Base-by-base conservation (phyloP, 2,888 invertebrate genomes). In the Frankliniella intonsa region DNA sequence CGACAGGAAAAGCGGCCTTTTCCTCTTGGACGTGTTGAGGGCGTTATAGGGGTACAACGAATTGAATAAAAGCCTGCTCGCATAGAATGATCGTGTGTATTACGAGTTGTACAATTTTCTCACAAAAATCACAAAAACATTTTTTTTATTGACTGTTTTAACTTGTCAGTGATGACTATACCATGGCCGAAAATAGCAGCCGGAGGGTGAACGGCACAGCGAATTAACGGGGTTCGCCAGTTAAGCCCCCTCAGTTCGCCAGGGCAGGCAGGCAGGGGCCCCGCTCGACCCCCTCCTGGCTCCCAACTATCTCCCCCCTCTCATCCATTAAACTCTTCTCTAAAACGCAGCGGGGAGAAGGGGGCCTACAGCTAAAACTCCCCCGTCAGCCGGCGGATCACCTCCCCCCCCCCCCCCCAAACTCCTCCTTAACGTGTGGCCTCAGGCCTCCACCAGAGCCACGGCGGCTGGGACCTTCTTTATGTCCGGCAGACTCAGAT, bases 271-370 rank as follows among this genome's bases (percentile, higher is more conserved):
- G 38, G 38, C 3, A 38, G 38, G 38, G 38, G 38, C 38, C 38
- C 2, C 38, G 38, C 38, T 38, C 3, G 25, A 25, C 25, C 69
- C 25, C 69, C 25, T 9, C 55, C 69, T 76, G 25, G 9, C 22
- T 25, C 69, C 69, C 69, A 76, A 76, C 69, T 76, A 76, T 76
- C 25, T n/a, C 69, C 9, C 69, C 9, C 69, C 69, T 12, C 69
- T 22, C 69, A 3, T 76, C 69, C 69, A 76, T 76, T 76, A 76
- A 76, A 76, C 69, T 76, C 69, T 22, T 76, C 69, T 76, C 69
- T 76, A 76, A 76, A 76, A 25, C 25, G 55, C 17, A 38, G 38
- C 38, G 38, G 38, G 38, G 55, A 19, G 55, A 12, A 9, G 55
- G 55, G 55, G 55, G 55, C 55, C 17, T 19, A 14, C 17, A 14